These are phyloP conservation scores for Cremastinae sp. DNA, from an alignment of 2,888 invertebrate species.

Conservation along the genomic window DNA sequence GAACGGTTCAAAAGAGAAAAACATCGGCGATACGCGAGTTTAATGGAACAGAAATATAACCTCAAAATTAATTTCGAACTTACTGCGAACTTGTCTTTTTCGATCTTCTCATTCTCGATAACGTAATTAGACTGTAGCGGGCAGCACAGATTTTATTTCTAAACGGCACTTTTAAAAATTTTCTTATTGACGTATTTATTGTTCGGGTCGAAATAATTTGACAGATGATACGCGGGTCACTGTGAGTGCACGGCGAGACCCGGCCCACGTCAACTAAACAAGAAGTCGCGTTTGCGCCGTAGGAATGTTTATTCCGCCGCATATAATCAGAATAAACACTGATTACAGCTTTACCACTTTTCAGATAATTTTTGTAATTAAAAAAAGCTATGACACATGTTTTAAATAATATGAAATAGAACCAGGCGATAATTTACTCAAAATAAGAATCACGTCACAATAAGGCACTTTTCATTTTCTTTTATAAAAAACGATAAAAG, in stretches of 20 bases:
- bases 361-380: neutral
- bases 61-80: conserved; percentile 34
- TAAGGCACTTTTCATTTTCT: neutral
- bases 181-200: neutral
- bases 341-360: neutral
- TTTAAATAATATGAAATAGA: too few relatives aligned
- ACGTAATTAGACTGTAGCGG: conserved; percentile 8
- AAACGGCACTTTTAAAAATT: neutral
- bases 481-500: too few relatives aligned
- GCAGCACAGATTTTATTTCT: neutral
- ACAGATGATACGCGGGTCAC: conserved; percentile 24
- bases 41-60: conserved; percentile 38
- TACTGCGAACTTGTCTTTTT: conserved; percentile 45
- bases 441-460: too few relatives aligned
- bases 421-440: too few relatives aligned
- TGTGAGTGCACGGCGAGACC: conserved; percentile 25
- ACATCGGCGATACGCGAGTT: neutral
- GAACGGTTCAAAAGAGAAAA: too few relatives aligned
- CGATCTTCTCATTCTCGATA: conserved; percentile 53
- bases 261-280: conserved; percentile 58
- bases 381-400: neutral
- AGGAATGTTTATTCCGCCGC: neutral
- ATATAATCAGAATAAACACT: neutral
- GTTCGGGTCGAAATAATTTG: conserved; percentile 13
- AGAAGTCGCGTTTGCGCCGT: conserved; percentile 9